Base-by-base conservation (phyloP, 1,140 invertebrate genomes). In the Temnothorax nylanderi region DNA sequence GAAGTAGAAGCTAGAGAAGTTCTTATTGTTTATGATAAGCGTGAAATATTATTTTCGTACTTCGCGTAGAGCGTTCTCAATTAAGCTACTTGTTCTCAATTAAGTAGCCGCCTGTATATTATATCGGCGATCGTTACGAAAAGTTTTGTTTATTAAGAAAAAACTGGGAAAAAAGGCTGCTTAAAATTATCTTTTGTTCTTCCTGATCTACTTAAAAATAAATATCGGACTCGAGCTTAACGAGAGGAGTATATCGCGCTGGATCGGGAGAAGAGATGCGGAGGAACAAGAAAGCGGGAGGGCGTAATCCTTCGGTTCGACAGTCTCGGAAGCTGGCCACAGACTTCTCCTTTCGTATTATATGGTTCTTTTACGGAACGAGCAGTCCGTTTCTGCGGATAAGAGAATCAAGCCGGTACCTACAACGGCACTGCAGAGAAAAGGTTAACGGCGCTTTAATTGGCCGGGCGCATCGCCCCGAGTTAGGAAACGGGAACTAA, bases 401-500 rank as follows among this genome's bases (percentile, higher is more conserved):
- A 89, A 91, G 85, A 58, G 89, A 89, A 88, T 84, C 80, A 89
- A 89, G 58, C 69, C 37, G 21, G 62, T 76, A 85, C 41, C 60
- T 69, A 58, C 69, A 86, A 86, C 69, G 72, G 85, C 87, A 47
- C 51, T 41, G 49, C 69, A 62, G 82, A 84, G 86, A 76, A 90
- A 67, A 90, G 89, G 90, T 89, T 91, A 91, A 91, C 89, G 89
- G 89, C 62, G 69, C 81, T 91, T 91, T 91, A 91, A 91, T 91
- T 91, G 90, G 87, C 87, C 56, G 77, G 89, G 77, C 77, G 89
- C 87, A 89, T 90, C 87, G 84, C 88, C 72, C 65, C 64, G 82
- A 86, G 87, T 88, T 85, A 85, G 90, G 58, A 91, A 91, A 87
- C 85, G 89, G 81, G 85, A 89, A 87, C 92, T 93, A 93, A 94